Evolutionary conservation across 1,140 invertebrate species (phyloP), one percentile per base, ranked within the genome.

Genomic region (Drosophila sproati): DNA sequence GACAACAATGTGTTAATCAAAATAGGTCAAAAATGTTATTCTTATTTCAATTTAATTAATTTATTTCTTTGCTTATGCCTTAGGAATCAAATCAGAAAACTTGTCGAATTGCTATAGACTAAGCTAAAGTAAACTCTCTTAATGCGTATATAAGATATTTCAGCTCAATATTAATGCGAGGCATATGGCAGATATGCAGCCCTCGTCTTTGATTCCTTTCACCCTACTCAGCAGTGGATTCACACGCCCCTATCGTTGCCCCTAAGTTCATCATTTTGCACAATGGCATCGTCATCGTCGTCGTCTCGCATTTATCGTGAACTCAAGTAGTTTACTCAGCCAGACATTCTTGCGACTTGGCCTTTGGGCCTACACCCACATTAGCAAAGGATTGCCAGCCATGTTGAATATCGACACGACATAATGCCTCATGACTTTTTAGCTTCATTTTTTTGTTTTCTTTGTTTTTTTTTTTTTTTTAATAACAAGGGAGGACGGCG

Each of bases 241-340:
- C 39, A 43, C 39, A 43, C 39, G 39, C 39, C 10, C 39, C 10
- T 43, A 3, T 43, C 3, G 3, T 43, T 31, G 12, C 43, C 3
- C n/a, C 29, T 8, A 41, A 69, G 62, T 68, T 73, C 70, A 77
- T 77, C 62, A 77, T 67, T 72, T 77, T 28, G 51, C 50, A 68
- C 51, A 63, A 73, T 66, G 69, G 39, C 56, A 62, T 34, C 59
- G 37, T 34, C 43, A 57, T 67, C 61, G 69, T 45, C 56, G 70
- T 34, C 59, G 37, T 34, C 43, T 48, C 31, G 43, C 32, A 10
- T 35, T 67, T 55, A 37, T 51, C 41, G 39, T 70, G 47, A 37
- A 35, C 64, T 78, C 73, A 76, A 78, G 77, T 66, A 76, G 67
- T 78, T 72, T 76, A 64, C 66, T 78, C 57, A 70, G 60, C 72